These are phyloP conservation scores for Thunnus albacares DNA, from an alignment of 2,797 vertebrate genomes.

Conservation along the genomic window DNA sequence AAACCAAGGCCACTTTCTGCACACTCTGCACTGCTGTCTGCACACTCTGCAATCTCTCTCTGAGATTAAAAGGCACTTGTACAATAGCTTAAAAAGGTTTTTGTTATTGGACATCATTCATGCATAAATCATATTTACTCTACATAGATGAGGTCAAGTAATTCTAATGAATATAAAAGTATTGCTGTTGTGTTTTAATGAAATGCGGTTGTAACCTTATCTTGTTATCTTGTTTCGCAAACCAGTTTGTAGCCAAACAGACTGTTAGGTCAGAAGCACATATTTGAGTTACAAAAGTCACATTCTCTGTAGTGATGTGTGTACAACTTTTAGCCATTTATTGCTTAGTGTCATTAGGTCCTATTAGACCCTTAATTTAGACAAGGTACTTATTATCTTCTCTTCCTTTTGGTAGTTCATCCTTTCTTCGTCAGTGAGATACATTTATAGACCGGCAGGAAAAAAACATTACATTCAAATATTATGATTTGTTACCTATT, in stretches of 20 bases:
- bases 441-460: neutral
- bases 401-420: neutral
- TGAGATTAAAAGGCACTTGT: conserved; percentile 25
- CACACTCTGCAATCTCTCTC: neutral
- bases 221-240: neutral
- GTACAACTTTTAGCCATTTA: too few species aligned
- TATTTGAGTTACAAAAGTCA: neutral
- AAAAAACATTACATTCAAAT: too few species aligned
- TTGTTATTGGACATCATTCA: neutral
- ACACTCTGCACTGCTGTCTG: neutral
- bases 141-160: neutral
- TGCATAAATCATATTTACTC: conserved; percentile 15
- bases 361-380: too few species aligned
- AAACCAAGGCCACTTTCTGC: conserved; percentile 11
- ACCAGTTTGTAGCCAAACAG: neutral
- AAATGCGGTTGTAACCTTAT: conserved; percentile 1
- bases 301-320: neutral
- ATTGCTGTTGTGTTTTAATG: neutral
- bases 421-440: neutral
- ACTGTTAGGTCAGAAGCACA: neutral
- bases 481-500: too few species aligned
- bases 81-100: conserved; percentile 1
- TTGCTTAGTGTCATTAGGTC: too few species aligned
- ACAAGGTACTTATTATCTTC: too few species aligned
- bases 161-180: neutral